phyloP scores from a whole-genome alignment of 2,888 invertebrate genomes.

The Dermolepida albohirtum region DNA sequence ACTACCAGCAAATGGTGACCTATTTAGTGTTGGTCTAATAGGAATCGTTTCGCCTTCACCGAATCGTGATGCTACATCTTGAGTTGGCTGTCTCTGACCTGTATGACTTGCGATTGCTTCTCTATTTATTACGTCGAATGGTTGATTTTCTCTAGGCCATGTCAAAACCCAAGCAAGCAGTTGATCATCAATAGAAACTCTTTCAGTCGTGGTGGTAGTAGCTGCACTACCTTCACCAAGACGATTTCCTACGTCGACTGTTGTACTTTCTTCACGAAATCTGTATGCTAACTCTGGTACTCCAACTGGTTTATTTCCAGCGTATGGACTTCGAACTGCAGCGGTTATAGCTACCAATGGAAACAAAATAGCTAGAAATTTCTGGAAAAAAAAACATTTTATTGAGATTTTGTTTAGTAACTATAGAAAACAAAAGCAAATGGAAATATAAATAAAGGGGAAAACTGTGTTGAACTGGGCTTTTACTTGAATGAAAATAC shows the following conservation, averaged over 20 bases:
- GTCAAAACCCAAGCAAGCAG: constrained; percentile 73
- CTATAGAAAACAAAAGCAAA: too few species aligned
- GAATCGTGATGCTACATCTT: constrained; percentile 19
- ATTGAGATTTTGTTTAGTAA: too few species aligned
- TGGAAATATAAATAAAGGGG: too few species aligned
- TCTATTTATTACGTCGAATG: constrained; percentile 81
- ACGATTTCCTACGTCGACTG: constrained; percentile 64
- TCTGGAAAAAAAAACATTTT: constrained; percentile 18
- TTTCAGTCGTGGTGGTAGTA: constrained; percentile 67
- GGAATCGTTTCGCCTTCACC: constrained; percentile 28
- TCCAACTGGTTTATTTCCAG: constrained; percentile 70
- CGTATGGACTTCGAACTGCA: constrained; percentile 75
- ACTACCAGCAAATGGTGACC: too few species aligned
- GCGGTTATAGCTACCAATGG: constrained; percentile 47
- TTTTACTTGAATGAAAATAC: too few species aligned
- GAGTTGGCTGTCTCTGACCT: constrained; percentile 49
- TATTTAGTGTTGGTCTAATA: constrained; percentile 4
- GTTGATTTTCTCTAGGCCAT: constrained; percentile 75
- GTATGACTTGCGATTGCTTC: constrained; percentile 73
- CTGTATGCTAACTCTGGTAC: constrained; percentile 69
- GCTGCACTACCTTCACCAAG: constrained; percentile 65
- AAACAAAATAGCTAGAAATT: constrained; percentile 26
- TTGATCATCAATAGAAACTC: constrained; percentile 75
- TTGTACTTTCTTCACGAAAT: constrained; percentile 54
- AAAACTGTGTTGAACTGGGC: too few species aligned